Evolutionary conservation across 2,888 invertebrate species (phyloP).

Genomic region (Trachelus troglodyta): DNA sequence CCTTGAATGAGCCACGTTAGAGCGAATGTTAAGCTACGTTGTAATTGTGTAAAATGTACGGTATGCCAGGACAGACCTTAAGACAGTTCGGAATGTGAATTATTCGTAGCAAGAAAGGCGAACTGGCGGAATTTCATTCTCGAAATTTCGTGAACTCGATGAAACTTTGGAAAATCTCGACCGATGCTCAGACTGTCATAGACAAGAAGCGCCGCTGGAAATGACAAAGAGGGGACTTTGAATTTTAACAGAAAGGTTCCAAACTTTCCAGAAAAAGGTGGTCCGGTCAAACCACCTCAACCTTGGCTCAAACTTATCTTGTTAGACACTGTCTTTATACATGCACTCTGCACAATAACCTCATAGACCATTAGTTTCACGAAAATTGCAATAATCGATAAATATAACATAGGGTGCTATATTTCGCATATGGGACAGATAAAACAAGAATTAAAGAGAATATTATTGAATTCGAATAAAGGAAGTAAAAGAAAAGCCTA

Average conservation of each 20-base stretch:
- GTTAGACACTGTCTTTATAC: too few relatives aligned
- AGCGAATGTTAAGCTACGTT: background rate
- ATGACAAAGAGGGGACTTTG: background rate
- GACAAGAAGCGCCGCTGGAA: background rate
- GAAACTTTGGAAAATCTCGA: slow-evolving; percentile 15
- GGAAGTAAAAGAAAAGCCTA: background rate
- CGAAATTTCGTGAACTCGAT: slow-evolving; percentile 24
- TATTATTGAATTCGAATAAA: background rate
- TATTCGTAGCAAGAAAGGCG: slow-evolving; percentile 31
- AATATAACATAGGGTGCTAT: too few relatives aligned
- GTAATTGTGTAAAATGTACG: background rate
- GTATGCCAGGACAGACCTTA: background rate
- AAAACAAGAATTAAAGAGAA: background rate
- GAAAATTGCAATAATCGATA: too few relatives aligned
- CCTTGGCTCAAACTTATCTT: too few relatives aligned
- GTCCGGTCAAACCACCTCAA: background rate
- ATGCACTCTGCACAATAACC: too few relatives aligned
- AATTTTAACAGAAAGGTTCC: background rate
- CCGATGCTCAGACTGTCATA: background rate
- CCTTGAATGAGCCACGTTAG: background rate
- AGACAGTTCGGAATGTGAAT: slow-evolving; percentile 34
- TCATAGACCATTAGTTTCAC: too few relatives aligned
- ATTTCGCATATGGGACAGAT: too few relatives aligned
- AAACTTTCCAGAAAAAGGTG: background rate
- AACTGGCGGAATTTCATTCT: slow-evolving; percentile 28